Percentiles rank a stretch among this genome's conserved stretches.
These are phyloP conservation scores for Catocala fraxini DNA, from an alignment of 2,888 invertebrate genomes.

Conservation along the genomic window DNA sequence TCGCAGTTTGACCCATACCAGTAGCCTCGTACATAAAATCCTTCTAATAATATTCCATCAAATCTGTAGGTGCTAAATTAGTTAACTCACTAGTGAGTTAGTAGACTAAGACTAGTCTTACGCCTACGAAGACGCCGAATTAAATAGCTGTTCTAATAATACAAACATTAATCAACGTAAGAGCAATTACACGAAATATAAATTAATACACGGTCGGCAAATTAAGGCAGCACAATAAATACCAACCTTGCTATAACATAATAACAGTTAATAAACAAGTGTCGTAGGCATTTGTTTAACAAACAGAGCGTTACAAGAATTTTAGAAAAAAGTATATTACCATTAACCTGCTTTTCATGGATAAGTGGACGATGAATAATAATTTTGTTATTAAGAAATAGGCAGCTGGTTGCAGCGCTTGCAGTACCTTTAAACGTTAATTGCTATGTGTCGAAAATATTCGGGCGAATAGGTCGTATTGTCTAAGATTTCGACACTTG, in stretches of 20 bases:
- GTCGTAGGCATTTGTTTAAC: slow-evolving; percentile 19
- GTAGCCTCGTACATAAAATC: too few relatives aligned
- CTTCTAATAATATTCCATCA: too few relatives aligned
- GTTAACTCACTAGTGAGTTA: too few relatives aligned
- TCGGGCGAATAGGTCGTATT: not conserved
- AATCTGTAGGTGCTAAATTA: too few relatives aligned
- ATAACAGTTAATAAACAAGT: slow-evolving; percentile 14
- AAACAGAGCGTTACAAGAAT: slow-evolving; percentile 65
- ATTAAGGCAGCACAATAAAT: not conserved
- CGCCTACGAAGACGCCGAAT: too few relatives aligned
- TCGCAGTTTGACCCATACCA: too few relatives aligned
- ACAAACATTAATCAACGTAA: too few relatives aligned
- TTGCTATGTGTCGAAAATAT: slow-evolving; percentile 22
- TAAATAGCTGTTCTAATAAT: too few relatives aligned
- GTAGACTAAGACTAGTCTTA: too few relatives aligned
- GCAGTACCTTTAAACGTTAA: slow-evolving; percentile 17
- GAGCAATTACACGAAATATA: too few relatives aligned
- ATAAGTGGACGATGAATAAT: slow-evolving; percentile 63
- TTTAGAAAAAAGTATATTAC: slow-evolving; percentile 49
- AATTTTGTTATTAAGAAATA: slow-evolving; percentile 53
- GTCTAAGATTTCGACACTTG: not conserved
- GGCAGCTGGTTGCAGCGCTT: slow-evolving; percentile 16
- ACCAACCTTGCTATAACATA: slow-evolving; percentile 1
- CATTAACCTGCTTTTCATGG: slow-evolving; percentile 70
- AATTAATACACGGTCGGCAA: not conserved